Conservation (phyloP, 2,797 vertebrate species). For the Oryzias sinensis region DNA sequence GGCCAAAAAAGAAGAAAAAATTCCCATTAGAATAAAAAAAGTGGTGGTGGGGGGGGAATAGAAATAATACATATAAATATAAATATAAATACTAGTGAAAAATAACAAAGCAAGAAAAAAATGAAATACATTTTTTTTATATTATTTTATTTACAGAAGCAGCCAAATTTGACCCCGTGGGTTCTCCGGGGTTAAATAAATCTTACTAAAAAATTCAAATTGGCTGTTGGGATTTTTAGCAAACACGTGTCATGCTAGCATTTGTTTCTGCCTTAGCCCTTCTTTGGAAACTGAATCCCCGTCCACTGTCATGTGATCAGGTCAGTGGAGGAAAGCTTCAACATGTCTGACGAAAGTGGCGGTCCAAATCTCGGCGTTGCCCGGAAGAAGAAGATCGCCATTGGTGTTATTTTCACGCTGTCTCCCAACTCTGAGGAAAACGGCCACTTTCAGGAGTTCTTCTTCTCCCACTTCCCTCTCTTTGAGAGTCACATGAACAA, state of each 20-base stretch:
- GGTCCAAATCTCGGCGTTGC: slow-evolving; percentile 87
- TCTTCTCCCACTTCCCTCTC: slow-evolving; percentile 98
- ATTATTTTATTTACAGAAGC: no score
- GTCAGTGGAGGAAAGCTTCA: slow-evolving; percentile 98
- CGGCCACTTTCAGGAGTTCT: slow-evolving; percentile 95
- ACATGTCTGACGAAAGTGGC: slow-evolving; percentile 94
- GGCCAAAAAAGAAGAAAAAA: no score
- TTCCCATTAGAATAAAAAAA: no score
- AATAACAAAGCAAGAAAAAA: no score
- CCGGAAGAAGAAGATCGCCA: slow-evolving; percentile 97
- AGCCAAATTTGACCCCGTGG: no score
- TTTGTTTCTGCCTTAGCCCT: not conserved
- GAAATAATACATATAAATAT: no score
- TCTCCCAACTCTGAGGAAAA: slow-evolving; percentile 90
- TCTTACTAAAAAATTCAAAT: not conserved
- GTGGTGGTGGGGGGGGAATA: no score
- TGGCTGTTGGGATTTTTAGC: not conserved
- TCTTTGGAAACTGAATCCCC: not conserved
- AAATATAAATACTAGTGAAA: no score
- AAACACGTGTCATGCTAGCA: not conserved
- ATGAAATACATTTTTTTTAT: no score
- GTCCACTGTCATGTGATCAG: slow-evolving; percentile 58
- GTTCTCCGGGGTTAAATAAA: no score
- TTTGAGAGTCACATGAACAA: slow-evolving; percentile 99
- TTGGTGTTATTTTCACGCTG: slow-evolving; percentile 94